Evolutionary conservation across 2,797 vertebrate species (phyloP).

Genomic region (Oreochromis grahami): DNA sequence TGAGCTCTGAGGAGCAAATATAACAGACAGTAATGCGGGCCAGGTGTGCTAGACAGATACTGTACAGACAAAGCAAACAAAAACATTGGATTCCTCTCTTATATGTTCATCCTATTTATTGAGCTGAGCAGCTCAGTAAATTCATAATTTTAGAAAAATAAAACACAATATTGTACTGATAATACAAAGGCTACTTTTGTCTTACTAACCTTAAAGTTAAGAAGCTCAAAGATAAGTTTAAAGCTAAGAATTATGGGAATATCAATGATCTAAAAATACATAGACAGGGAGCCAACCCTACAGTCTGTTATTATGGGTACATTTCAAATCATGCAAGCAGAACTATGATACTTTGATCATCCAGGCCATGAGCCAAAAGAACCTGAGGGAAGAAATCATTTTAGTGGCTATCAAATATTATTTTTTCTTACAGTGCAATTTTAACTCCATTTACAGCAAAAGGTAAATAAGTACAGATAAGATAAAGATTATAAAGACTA

Average conservation of each 20-base stretch:
- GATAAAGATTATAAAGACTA: neutral
- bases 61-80: constrained; percentile 10
- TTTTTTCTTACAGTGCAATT: neutral
- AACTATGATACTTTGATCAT: neutral
- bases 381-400: neutral
- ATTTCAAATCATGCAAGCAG: neutral
- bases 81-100: neutral
- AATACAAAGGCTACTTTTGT: neutral
- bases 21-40: constrained; percentile 5
- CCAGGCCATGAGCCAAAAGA: neutral
- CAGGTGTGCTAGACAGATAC: constrained; percentile 25
- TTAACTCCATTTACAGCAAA: neutral
- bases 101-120: neutral
- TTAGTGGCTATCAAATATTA: neutral
- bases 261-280: neutral
- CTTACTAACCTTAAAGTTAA: neutral
- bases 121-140: neutral
- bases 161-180: neutral
- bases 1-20: neutral
- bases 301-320: neutral
- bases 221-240: neutral
- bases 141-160: neutral
- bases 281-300: neutral
- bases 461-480: neutral
- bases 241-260: neutral